Percentiles rank a stretch among this genome's conserved stretches.
These are phyloP conservation scores for Pteruthius melanotis DNA, from an alignment of 2,113 vertebrate genomes.

Conservation along the genomic window DNA sequence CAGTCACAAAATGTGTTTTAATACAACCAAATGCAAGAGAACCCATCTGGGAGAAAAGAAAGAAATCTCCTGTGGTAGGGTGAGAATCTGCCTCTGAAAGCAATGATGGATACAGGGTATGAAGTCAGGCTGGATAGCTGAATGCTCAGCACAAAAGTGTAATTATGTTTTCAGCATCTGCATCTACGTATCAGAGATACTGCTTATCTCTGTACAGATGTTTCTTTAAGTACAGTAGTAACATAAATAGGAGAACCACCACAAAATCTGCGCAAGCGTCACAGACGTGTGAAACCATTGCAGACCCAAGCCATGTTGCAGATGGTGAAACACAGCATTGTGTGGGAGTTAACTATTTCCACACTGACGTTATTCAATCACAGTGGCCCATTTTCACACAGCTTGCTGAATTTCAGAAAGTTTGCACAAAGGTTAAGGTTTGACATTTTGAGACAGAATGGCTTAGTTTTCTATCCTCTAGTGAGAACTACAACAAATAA, in stretches of 20 bases:
- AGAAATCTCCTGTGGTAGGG: not conserved
- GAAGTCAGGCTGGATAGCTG: not conserved
- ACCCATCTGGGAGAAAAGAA: not conserved
- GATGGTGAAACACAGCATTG: not conserved
- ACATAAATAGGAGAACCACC: not conserved
- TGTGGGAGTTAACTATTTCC: slow-evolving; percentile 40
- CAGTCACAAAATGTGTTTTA: not conserved
- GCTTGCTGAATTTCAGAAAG: slow-evolving; percentile 27
- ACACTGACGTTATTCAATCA: slow-evolving; percentile 42
- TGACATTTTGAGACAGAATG: slow-evolving; percentile 41
- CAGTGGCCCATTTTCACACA: slow-evolving; percentile 39
- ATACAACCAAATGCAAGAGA: not conserved
- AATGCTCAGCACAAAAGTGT: not conserved
- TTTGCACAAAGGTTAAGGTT: slow-evolving; percentile 51
- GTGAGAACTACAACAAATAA: slow-evolving; percentile 7
- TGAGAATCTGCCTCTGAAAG: not conserved
- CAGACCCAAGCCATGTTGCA: not conserved
- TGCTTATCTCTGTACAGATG: not conserved
- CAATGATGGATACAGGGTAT: not conserved
- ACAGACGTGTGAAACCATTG: slow-evolving; percentile 1
- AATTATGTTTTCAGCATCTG: not conserved
- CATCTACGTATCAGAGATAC: not conserved
- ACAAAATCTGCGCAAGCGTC: not conserved
- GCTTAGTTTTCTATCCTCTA: not conserved
- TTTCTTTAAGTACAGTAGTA: not conserved